phyloP scores from a whole-genome alignment of 2,113 vertebrate species.

The Lonchura striata region DNA sequence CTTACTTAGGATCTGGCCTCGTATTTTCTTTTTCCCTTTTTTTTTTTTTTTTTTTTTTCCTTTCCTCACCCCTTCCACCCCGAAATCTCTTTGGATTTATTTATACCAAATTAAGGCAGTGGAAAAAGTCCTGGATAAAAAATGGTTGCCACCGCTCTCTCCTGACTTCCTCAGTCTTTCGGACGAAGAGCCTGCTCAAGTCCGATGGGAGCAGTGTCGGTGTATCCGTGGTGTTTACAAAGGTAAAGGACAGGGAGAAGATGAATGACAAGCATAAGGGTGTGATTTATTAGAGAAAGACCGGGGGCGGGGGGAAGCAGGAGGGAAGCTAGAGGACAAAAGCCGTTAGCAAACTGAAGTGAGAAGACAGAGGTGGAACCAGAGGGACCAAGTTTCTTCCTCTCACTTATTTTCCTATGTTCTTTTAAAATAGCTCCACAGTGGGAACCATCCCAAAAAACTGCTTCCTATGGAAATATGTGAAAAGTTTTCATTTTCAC shows the following conservation, averaged over 20 bases:
- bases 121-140: background rate
- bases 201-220: background rate
- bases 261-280: background rate
- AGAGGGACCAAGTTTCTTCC: background rate
- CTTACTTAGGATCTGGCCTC: background rate
- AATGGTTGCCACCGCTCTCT: conserved; percentile 14
- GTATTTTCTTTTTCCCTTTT: background rate
- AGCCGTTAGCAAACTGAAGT: background rate
- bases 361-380: background rate
- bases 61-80: accelerated
- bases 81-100: background rate
- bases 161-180: background rate
- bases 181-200: background rate
- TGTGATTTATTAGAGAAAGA: background rate
- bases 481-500: background rate
- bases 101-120: background rate
- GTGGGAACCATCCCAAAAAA: background rate
- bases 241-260: background rate
- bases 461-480: background rate
- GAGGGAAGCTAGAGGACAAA: background rate
- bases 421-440: background rate
- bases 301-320: background rate
- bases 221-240: background rate
- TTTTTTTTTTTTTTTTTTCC: background rate
- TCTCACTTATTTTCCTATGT: background rate